These are phyloP conservation scores for Asarcornis scutulata DNA, from an alignment of 2,113 vertebrate species.

Conservation along the genomic window DNA sequence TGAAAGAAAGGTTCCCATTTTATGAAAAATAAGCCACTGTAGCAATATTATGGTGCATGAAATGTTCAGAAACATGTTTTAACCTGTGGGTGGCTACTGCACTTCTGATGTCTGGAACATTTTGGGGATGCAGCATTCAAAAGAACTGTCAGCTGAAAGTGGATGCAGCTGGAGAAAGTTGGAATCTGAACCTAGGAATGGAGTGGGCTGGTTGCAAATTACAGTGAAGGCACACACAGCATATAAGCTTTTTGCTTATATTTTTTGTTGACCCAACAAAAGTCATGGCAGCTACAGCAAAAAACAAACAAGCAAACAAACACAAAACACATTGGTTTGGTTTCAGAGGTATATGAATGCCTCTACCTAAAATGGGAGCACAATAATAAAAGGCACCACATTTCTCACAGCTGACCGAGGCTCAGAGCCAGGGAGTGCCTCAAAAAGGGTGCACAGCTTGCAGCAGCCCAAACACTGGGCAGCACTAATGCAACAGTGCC, in stretches of 20 bases:
- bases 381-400: conserved; percentile 20
- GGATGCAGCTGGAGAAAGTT: conserved; percentile 47
- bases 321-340: neutral
- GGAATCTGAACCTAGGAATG: conserved; percentile 36
- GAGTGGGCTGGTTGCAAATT: conserved; percentile 10
- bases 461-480: conserved; percentile 11
- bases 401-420: conserved; percentile 45
- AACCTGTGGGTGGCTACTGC: neutral
- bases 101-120: conserved; percentile 23
- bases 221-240: neutral
- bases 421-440: conserved; percentile 12
- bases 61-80: neutral
- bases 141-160: conserved; percentile 41
- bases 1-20: neutral
- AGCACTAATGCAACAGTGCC: neutral
- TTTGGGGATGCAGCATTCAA: conserved; percentile 9
- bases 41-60: neutral
- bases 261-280: neutral
- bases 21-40: neutral
- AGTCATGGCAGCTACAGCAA: neutral
- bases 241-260: neutral
- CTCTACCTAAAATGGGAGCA: conserved; percentile 25
- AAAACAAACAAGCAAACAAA: neutral
- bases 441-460: neutral
- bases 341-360: neutral